Evolutionary conservation across 2,888 invertebrate species (phyloP).

Genomic region (Thelaira solivaga): DNA sequence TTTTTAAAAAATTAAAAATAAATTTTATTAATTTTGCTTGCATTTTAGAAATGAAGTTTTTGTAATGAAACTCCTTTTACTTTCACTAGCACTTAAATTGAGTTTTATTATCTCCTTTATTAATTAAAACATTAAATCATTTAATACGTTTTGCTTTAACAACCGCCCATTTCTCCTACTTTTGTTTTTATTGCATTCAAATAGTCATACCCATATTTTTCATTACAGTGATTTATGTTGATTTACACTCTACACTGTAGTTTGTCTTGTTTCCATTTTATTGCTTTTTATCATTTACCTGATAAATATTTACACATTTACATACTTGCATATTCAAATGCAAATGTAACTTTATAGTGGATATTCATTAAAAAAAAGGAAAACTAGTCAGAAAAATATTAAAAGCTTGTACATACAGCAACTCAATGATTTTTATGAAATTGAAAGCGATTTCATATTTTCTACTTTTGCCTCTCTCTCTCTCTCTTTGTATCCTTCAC

Average conservation of each 20-base stretch:
- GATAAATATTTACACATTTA: conserved; percentile 58
- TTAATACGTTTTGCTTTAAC: conserved; percentile 5
- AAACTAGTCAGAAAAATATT: conserved; percentile 17
- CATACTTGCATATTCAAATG: too few relatives aligned
- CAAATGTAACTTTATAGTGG: conserved; percentile 27
- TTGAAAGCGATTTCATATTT: conserved; percentile 50
- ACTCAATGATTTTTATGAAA: conserved; percentile 49
- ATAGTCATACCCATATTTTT: background rate
- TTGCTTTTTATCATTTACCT: conserved; percentile 15
- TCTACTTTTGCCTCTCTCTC: background rate
- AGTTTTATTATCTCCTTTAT: background rate
- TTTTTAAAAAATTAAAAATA: too few relatives aligned
- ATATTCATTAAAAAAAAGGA: conserved; percentile 15
- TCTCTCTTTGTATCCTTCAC: conserved; percentile 48
- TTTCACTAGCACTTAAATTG: too few relatives aligned
- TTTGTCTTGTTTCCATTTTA: background rate
- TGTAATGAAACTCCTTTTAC: too few relatives aligned
- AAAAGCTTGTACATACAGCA: conserved; percentile 28
- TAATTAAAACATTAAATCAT: background rate
- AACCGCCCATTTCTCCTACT: too few relatives aligned
- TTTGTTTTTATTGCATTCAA: background rate
- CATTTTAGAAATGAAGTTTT: too few relatives aligned
- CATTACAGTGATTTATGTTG: conserved; percentile 39
- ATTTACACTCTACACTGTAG: conserved; percentile 17
- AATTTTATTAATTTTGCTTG: too few relatives aligned